Base-by-base conservation (phyloP, 1,140 invertebrate genomes). In the Drosophila sp. region DNA sequence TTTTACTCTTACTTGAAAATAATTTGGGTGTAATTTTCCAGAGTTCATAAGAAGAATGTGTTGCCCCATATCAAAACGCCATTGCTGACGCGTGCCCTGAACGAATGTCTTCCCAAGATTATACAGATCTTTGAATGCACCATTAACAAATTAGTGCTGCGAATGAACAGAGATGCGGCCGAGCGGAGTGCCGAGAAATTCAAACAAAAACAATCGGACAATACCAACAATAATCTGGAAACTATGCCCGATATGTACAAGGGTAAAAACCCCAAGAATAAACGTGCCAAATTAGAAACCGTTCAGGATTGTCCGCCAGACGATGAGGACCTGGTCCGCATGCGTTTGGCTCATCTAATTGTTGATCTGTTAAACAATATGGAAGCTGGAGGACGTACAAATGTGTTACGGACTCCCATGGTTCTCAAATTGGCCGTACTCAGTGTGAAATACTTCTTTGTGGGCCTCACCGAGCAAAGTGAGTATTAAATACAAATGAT, bases 361-460 rank as follows among this genome's bases (percentile, higher is more conserved):
- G 80, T 91, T 3, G 82, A 91, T 25, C 61, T 92, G 11, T 47
- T 92, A 6, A 90, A 92, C 25, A 90, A 81, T 6, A 85, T 92
- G 57, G 91, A 92, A 35, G 85, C 82, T 10, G 89, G 89, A 7
- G 63, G 70, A 6, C 80, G 78, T 4, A 55, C 41, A 2, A 82
- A 72, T 44, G 76, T 90, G 1, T 38, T 92, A 17, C 74, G 79
- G 0, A 90, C 85, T 4, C 71, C 80, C 0, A 30, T 90, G 67
- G 76, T 90, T 4, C 69, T 92, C 0, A 96, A 95, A 91, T 91
- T 96, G 3, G 94, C 95, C 0, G 93, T 95, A 73, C 94, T 95
- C 0, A 94, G 94, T 25, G 94, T 96, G 1, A 94, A 95, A 78
- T 96, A 96, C 91, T 96, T 96, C 87, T 97, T 96, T 92, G 93